These are phyloP conservation scores for Tachysurus fulvidraco DNA, from an alignment of 2,113 vertebrate genomes.

Conservation along the genomic window DNA sequence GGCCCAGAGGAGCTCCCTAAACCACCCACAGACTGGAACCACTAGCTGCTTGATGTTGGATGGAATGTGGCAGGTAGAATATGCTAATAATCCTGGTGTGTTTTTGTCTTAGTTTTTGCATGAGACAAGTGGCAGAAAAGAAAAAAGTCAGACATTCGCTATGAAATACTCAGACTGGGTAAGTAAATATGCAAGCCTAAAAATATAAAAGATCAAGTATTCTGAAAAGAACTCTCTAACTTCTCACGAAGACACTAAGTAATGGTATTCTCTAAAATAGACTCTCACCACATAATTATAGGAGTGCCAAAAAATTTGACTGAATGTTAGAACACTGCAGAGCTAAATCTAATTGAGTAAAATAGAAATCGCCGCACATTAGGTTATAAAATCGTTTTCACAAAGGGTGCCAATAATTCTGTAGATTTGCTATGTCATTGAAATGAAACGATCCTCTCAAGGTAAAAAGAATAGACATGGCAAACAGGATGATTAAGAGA, in stretches of 20 bases:
- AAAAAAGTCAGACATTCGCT: not conserved
- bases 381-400: not conserved
- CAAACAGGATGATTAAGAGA: slow-evolving; percentile 5
- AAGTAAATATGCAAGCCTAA: not conserved
- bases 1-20: slow-evolving; percentile 24
- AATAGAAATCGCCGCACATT: not conserved
- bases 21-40: slow-evolving; percentile 14
- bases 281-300: not conserved
- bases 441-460: not conserved
- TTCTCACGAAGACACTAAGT: not conserved
- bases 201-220: not conserved
- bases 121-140: not conserved
- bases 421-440: not conserved
- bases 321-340: not conserved
- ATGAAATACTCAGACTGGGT: not conserved
- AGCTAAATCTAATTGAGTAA: not conserved
- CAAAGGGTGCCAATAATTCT: not conserved
- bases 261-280: not conserved
- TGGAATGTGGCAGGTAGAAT: not conserved
- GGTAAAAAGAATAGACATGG: not conserved
- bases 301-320: not conserved
- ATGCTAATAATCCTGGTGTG: too few species aligned
- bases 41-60: not conserved
- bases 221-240: not conserved
- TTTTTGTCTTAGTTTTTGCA: too few species aligned